Percentiles rank a stretch among this genome's conserved stretches.
These are phyloP conservation scores for Phragmatobia fuliginosa DNA, from an alignment of 2,888 invertebrate genomes.

Conservation along the genomic window DNA sequence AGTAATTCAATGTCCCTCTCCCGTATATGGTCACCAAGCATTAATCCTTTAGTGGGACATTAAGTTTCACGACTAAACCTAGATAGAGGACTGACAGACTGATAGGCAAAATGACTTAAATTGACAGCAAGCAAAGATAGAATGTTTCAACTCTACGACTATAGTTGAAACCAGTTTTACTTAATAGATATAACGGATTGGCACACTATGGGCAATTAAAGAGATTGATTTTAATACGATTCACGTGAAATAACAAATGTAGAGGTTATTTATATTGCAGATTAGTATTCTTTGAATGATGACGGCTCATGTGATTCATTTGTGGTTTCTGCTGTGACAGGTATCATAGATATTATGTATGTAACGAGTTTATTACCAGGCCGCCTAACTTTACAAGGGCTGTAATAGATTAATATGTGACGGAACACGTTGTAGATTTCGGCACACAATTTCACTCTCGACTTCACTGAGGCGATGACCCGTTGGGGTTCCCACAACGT, in stretches of 20 bases:
- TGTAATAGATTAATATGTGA: background rate
- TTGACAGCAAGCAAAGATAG: slow-evolving; percentile 56
- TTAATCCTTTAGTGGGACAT: slow-evolving; percentile 50
- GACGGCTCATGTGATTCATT: background rate
- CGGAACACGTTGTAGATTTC: background rate
- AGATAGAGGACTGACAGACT: slow-evolving; percentile 62
- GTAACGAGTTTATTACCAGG: background rate
- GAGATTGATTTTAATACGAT: slow-evolving; percentile 47
- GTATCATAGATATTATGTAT: background rate
- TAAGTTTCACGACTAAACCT: slow-evolving; percentile 52
- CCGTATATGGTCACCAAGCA: slow-evolving; percentile 33
- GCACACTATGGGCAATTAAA: slow-evolving; percentile 46
- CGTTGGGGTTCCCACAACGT: background rate
- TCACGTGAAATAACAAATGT: slow-evolving; percentile 18
- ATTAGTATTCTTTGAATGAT: background rate
- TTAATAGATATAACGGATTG: slow-evolving; percentile 36
- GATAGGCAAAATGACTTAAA: slow-evolving; percentile 62
- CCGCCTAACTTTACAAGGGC: background rate
- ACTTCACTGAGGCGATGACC: background rate
- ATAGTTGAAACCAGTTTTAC: slow-evolving; percentile 42
- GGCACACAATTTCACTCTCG: too few relatives aligned
- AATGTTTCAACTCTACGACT: slow-evolving; percentile 30
- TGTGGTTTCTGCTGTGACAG: background rate
- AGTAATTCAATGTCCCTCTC: slow-evolving; percentile 36
- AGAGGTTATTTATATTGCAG: background rate